A percentile compares a stretch with the other conserved stretches of the same genome.
Evolutionary conservation across 1,140 invertebrate genomes (phyloP).

Genomic region (Chymomyza costata): DNA sequence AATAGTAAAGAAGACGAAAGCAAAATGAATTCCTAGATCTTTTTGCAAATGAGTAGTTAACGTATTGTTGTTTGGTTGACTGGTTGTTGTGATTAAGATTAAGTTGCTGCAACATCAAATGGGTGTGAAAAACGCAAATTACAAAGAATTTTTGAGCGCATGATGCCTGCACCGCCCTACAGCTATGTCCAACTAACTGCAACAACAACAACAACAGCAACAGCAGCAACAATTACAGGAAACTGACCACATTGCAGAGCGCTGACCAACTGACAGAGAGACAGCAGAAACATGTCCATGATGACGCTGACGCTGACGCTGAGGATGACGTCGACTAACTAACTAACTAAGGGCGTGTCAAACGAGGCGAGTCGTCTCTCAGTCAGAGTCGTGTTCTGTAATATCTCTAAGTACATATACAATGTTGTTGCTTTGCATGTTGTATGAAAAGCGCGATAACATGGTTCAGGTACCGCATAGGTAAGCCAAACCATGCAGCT

Average conservation of each 20-base stretch:
- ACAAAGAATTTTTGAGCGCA: conserved; percentile 55
- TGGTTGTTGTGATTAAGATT: conserved; percentile 69
- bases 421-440: conserved; percentile 70
- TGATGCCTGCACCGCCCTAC: conserved; percentile 16
- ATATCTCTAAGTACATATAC: too few relatives aligned
- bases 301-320: too few relatives aligned
- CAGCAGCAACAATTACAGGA: conserved; percentile 38
- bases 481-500: conserved; percentile 20
- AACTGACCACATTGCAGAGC: conserved; percentile 58
- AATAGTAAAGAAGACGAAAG: conserved; percentile 2
- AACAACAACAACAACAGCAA: background rate
- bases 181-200: conserved; percentile 6
- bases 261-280: too few relatives aligned
- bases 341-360: conserved; percentile 69
- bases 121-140: conserved; percentile 71
- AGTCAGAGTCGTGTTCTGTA: conserved; percentile 36
- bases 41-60: conserved; percentile 46
- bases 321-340: conserved; percentile 33
- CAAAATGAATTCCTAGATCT: background rate
- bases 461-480: conserved; percentile 57
- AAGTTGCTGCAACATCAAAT: conserved; percentile 68
- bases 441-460: conserved; percentile 64
- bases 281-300: too few relatives aligned
- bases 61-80: conserved; percentile 34
- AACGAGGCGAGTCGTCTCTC: conserved; percentile 32